These are phyloP conservation scores for Hypercompe scribonia DNA, from an alignment of 2,888 invertebrate genomes.

Conservation along the genomic window DNA sequence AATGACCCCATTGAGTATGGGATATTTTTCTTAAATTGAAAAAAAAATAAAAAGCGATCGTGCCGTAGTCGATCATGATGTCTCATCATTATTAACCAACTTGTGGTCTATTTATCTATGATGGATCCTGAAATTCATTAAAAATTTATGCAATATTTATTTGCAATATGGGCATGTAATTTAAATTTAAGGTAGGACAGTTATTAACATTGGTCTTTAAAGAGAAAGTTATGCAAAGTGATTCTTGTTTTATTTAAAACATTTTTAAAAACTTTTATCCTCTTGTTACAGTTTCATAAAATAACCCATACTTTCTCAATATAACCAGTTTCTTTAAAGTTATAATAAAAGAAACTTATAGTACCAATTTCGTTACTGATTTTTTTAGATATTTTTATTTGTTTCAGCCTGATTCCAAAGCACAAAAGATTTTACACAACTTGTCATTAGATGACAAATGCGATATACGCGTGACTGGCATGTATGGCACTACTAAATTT, in stretches of 20 bases:
- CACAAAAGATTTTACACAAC: conserved; percentile 36
- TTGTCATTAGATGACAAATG: conserved; percentile 60
- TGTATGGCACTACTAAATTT: conserved; percentile 53
- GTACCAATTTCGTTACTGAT: neutral
- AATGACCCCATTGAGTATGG: no score
- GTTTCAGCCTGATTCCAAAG: conserved; percentile 56
- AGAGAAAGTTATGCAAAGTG: neutral
- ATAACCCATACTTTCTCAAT: neutral
- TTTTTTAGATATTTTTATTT: neutral
- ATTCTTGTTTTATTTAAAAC: neutral
- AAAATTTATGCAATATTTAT: no score
- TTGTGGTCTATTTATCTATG: no score
- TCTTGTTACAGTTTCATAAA: neutral
- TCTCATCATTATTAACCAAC: no score
- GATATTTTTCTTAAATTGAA: no score
- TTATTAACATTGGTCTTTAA: neutral
- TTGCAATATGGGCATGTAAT: neutral
- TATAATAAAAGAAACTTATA: neutral
- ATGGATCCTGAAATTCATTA: no score
- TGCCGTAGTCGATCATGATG: no score
- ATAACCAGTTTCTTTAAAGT: neutral
- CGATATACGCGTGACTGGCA: conserved; percentile 55
- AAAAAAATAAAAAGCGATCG: no score
- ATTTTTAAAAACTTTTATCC: neutral
- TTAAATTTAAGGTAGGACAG: neutral